Evolutionary conservation across 2,888 invertebrate genomes (phyloP), one percentile per base, ranked within the genome.

Genomic region (Epirrhoe alternata): DNA sequence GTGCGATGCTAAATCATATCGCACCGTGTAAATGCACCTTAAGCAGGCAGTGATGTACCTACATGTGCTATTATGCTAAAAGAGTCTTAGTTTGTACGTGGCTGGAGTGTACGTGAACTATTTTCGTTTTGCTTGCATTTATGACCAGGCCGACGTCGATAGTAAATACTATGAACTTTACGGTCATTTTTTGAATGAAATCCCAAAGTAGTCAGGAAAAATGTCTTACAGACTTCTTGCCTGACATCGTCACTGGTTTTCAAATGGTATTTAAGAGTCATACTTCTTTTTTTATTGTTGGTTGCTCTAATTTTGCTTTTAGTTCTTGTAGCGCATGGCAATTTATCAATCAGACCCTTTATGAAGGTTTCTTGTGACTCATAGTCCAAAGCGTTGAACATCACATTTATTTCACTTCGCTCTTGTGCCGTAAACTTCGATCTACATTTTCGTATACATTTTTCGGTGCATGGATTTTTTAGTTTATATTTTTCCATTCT

Each of bases 191-290:
- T 57, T 10, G 31, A 5, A 5, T 45, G 16, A 30, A 24, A 60
- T 7, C 60, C 60, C 33, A 60, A 54, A 47, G 61, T 61, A 17
- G 53, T 35, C 6, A 61, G 24, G 12, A 61, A 61, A 54, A 61
- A 61, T 10, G 33, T 54, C 12, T 49, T 61, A 54, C 61, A 61
- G 5, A 61, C 61, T 61, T 61, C 47, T 54, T 49, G 47, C 47
- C 24, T 61, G 6, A 61, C n/a, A 31, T 24, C 24, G 24, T 54
- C 17, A 35, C n/a, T 35, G 6, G 16, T 16, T 50, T 50, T 50
- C 12, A 58, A 24, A 38, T 50, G 24, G 33, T 54, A 54, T 54
- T 24, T 54, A 5, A n/a, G 12, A 17, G 17, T 61, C 24, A 16
- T 6, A 10, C 33, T 54, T 49, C 61, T 24, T 24, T 24, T 61